Base-by-base conservation (phyloP, 2,888 invertebrate species). In the Ophion slaviceki region DNA sequence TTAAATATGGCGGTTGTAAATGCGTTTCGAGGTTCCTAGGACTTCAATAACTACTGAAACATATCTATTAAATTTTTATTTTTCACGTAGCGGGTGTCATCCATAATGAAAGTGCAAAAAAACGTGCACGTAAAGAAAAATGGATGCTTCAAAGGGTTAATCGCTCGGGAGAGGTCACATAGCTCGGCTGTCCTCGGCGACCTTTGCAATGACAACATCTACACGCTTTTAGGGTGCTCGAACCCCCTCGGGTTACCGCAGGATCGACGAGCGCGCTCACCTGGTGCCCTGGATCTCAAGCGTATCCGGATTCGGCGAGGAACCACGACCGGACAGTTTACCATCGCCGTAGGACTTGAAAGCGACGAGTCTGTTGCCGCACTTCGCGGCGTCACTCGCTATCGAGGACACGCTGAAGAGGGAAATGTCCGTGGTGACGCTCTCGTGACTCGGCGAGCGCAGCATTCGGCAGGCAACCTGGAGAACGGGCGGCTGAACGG, bases 361-460 rank as follows among this genome's bases (percentile, higher is more conserved):
- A 79, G 94, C 94, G 20, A 95, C 93, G 68, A 95, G 91, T 86
- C 94, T 91, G 77, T 92, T 93, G 20, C 91, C 91, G 24, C 94
- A 94, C 83, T 95, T 94, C 14, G 93, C 93, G 17, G 93, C 93
- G 80, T 96, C 95, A 20, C 95, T 95, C 8, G 95, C 95, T 85
- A 96, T 96, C 0, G 96, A 96, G 2, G 96, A 96, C 24, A 97
- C 96, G 83, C 97, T 97, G 94, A 97, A 97, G 83, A 97, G 94
- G 0, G 97, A 97, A 77, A 97, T 94, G 93, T 97, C 97, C 0
- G 97, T 97, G 17, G 97, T 97, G 89, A 97, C 97, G 24, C 97
- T 97, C 94, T 98, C 97, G 94, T 97, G 97, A 24, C 97, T 97
- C 6, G 97, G 97, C 1, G 97, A 97, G 76, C 97, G 95, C 86